Evolutionary conservation across 2,888 invertebrate genomes (phyloP), one percentile per base, ranked within the genome.

Genomic region (Oscheius sp.): DNA sequence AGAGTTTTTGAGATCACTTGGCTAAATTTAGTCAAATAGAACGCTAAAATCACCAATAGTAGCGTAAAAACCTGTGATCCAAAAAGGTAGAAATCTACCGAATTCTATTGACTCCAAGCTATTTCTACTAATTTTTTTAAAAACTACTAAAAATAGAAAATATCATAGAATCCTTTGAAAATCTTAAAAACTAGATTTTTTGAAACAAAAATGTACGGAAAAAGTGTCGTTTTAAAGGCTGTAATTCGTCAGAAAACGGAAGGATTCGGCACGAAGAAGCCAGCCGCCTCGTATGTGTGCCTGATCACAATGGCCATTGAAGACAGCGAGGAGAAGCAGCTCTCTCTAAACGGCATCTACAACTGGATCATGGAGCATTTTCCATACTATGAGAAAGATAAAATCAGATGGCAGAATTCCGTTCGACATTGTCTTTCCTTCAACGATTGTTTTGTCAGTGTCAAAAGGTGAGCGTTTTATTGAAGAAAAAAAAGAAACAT

Each of bases 281-380:
- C 55, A 8, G 15, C 55, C 33, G n/a, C n/a, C 20, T 55, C 55
- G 1, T 55, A 55, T 34, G 34, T 55, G 8, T 55, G 34, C 20
- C 55, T 55, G n/a, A 55, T 55, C 34, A 23, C 55, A 2, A 55
- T 55, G 55, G 55, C 55, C 20, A 55, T 55, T n/a, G 55, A 55
- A 25, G 55, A 55, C 20, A 55, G 34, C 5, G 33, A 29, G 5
- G 55, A 34, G 33, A 55, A 34, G 20, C 33, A 34, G 55, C 34
- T 34, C n/a, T 34, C 55, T 15, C 20, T 55, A 2, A 23, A 6
- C 20, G 55, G 33, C 15, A 55, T 55, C 34, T 55, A 55, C 55
- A 34, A 55, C 17, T 55, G 55, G 55, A 55, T 55, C 17, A 55
- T 34, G n/a, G n/a, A 33, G 5, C 31, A 55, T 12, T 55, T 55